phyloP scores from a whole-genome alignment of 2,113 vertebrate species.

The Brachypodius melanocephalos region DNA sequence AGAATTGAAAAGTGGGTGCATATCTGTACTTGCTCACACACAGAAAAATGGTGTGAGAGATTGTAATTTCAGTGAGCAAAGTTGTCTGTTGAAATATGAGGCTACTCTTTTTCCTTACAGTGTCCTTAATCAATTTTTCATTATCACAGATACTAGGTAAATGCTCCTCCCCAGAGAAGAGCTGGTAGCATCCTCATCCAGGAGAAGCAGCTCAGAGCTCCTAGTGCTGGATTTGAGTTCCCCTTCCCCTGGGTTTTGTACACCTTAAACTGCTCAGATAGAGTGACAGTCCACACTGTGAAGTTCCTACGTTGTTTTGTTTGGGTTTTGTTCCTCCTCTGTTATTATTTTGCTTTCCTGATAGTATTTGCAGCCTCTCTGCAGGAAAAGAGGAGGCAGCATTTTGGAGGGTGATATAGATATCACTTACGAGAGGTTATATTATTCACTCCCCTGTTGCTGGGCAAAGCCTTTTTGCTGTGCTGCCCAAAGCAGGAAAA shows the following conservation, averaged over 20 bases:
- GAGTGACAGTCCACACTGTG: fast-evolving
- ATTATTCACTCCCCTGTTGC: neutral
- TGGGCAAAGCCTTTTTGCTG: neutral
- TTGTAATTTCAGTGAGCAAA: neutral
- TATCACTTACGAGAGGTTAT: neutral
- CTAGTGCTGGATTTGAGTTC: neutral
- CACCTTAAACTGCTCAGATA: neutral
- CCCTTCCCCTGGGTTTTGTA: neutral
- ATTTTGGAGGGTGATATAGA: neutral
- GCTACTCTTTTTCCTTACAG: neutral
- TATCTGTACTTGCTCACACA: neutral
- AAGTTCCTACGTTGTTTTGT: neutral
- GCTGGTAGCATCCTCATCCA: neutral
- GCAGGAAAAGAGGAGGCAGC: neutral
- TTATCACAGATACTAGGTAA: neutral
- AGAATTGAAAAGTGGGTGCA: neutral
- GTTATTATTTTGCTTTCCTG: neutral
- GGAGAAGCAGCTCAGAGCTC: neutral
- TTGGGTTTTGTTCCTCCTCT: neutral
- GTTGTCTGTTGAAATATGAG: neutral
- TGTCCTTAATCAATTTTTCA: neutral
- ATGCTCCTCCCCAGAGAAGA: neutral
- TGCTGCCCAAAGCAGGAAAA: neutral
- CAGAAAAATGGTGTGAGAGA: neutral
- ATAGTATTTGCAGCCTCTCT: neutral